Conservation (phyloP, 2,797 vertebrate species). For the Taenioides sp. region DNA sequence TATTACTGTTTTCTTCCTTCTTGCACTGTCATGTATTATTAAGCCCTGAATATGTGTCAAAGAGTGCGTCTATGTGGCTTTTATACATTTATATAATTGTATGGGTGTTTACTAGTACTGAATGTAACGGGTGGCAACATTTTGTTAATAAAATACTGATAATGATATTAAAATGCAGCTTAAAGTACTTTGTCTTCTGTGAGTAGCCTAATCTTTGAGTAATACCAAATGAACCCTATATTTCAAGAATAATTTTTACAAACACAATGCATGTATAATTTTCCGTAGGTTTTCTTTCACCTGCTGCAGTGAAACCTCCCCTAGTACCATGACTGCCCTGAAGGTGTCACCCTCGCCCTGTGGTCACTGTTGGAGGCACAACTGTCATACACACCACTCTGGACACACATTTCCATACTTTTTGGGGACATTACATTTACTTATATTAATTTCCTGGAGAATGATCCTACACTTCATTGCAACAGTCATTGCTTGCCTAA, state of each 20-base stretch:
- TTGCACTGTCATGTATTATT: too few species aligned
- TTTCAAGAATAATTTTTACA: neutral
- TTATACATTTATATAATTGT: slow-evolving; percentile 6
- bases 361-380: slow-evolving; percentile 4
- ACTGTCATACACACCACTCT: slow-evolving; percentile 14
- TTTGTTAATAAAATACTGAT: slow-evolving; percentile 1
- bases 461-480: too few species aligned
- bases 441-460: too few species aligned
- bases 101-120: neutral
- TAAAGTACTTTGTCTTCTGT: neutral
- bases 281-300: neutral
- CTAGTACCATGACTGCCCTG: slow-evolving; percentile 18
- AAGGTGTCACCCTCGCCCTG: slow-evolving; percentile 62
- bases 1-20: too few species aligned
- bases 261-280: neutral
- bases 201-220: neutral
- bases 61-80: neutral
- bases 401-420: neutral
- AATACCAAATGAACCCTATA: neutral
- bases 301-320: neutral
- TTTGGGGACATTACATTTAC: too few species aligned
- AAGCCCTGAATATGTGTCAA: neutral
- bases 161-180: neutral
- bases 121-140: slow-evolving; percentile 1
- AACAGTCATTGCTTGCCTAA: too few species aligned